Base-by-base conservation (phyloP, 2,797 vertebrate species). In the Propithecus perrieri region DNA sequence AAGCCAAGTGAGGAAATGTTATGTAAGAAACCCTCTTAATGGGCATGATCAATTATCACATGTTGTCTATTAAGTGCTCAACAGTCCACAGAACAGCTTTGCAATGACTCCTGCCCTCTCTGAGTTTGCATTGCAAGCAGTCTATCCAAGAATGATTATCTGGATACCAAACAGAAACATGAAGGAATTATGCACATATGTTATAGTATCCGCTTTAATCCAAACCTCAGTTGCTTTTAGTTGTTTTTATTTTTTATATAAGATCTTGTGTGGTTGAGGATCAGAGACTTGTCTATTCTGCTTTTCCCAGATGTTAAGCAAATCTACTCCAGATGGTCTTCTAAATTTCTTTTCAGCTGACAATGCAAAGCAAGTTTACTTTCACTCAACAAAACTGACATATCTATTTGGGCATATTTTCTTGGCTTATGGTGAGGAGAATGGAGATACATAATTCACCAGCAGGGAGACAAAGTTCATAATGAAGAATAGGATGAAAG, bases 261-360 rank as follows among this genome's bases (percentile, higher is more conserved):
- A 79, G 48, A 61, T 5, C 65, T 95, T 69, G 46, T 89, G 2
- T 72, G 46, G 72, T 61, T 92, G 84, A 94, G 94, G 78, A 87
- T 98, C 85, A 94, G 57, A 98, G 57, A 91, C 83, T 97, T 97
- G 55, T 14, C 24, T 91, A 55, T 96, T 97, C 87, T 96, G 74
- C 94, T 97, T 30, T 98, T 95, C 84, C 97, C n/a, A 83, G 74
- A 95, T 85, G 3, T 91, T 28, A 9, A 97, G 28, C 84, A 98
- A 98, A 98, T 94, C 67, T 2, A 4, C 76, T 97, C 95, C 97
- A 98, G 96, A 97, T 98, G 95, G 95, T 97, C 75, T 96, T 98
- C 95, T 95, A 97, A 97, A 98, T 98, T 95, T 91, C 97, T 38
- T 85, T 97, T 97, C 95, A 96, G 63, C 89, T 93, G 91, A 97